A percentile compares a stretch with the other conserved stretches of the same genome.
These are phyloP conservation scores for Periphyllus acericola DNA, from an alignment of 2,888 invertebrate species.

Conservation along the genomic window DNA sequence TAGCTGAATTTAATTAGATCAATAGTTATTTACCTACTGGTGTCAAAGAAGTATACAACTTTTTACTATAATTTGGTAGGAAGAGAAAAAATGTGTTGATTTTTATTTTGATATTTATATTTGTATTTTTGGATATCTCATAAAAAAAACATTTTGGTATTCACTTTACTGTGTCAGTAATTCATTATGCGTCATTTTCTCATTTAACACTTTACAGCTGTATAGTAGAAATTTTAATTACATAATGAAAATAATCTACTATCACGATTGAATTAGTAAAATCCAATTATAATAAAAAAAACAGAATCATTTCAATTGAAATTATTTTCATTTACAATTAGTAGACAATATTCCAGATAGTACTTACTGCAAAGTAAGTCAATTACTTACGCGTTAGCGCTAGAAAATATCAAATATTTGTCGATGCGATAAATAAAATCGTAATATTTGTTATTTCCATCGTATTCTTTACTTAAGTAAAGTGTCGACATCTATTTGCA, in stretches of 20 bases:
- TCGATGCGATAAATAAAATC: no score
- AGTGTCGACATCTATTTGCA: no score
- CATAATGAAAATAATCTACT: neutral
- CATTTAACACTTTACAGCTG: neutral
- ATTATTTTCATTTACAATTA: no score
- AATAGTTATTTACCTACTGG: neutral
- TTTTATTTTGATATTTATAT: conserved; percentile 14
- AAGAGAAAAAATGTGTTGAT: conserved; percentile 14
- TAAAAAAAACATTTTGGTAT: neutral
- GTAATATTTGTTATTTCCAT: no score
- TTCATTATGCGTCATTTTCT: no score
- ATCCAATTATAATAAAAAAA: no score
- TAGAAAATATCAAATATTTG: no score
- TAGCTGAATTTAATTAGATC: neutral
- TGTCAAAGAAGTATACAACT: neutral
- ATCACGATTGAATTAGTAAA: neutral
- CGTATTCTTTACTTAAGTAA: no score
- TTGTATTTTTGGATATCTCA: neutral
- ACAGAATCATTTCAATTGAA: no score
- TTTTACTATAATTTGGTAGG: neutral
- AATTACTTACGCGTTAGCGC: no score
- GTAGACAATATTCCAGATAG: no score
- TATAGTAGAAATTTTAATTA: neutral
- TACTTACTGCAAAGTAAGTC: no score
- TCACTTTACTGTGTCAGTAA: neutral